Conservation (phyloP, 2,113 vertebrate genomes). For the Misgurnus anguillicaudatus region DNA sequence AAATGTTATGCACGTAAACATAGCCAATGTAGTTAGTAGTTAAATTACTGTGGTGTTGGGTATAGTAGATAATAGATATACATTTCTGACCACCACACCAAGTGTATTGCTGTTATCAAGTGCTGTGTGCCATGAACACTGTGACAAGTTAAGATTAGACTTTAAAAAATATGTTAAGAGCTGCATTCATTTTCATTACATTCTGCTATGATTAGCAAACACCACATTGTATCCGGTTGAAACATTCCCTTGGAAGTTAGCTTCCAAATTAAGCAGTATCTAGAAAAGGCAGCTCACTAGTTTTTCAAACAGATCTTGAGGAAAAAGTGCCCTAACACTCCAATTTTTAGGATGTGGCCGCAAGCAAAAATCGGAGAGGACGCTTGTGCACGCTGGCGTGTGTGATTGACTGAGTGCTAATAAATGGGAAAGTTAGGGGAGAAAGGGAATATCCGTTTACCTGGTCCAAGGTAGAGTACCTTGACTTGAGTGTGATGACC, state of each 20-base stretch:
- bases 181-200: no score
- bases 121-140: no score
- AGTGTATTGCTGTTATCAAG: no score
- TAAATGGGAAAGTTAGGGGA: constrained; percentile 23
- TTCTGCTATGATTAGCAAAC: neutral
- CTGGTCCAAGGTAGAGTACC: constrained; percentile 87
- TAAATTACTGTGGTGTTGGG: no score
- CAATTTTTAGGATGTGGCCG: neutral
- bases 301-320: neutral
- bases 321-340: neutral
- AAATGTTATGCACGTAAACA: no score
- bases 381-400: neutral
- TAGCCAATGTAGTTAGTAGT: no score
- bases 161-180: no score
- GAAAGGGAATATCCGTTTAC: constrained; percentile 75
- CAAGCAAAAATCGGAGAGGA: constrained; percentile 16
- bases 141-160: no score
- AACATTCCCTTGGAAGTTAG: neutral
- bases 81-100: no score
- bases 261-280: neutral
- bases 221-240: neutral
- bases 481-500: constrained; percentile 86
- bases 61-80: no score
- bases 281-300: neutral
- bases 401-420: constrained; percentile 5